Evolutionary conservation across 2,888 invertebrate species (phyloP), one percentile per base, ranked within the genome.

Genomic region (Synergus umbraculus): DNA sequence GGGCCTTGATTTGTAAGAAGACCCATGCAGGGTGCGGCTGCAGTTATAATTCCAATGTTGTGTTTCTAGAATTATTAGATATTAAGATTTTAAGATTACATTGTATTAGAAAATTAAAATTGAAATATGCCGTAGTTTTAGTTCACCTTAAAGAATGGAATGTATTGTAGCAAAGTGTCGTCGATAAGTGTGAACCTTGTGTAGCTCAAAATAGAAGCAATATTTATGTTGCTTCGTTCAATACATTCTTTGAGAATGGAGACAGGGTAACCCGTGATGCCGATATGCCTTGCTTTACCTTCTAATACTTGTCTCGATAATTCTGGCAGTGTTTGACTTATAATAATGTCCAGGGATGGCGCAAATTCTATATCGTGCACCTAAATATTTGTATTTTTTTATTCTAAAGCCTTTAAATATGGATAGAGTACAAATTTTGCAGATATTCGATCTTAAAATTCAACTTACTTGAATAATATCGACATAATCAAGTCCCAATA

Each of bases 351-450:
- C 29, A 95, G 91, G 82, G 94, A 95, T 8, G 96, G 95, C 0
- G 97, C 96, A 90, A 98, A 98, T 88, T 98, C 98, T 78, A 97
- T 93, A 89, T 99, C 98, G 89, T 98, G 98, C n/a, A 98, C 94
- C 97, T 98, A 22, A 41, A 5, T 0, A 63, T 29, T 13, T 58
- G 4, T 63, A 63, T 63, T 63, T 63, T 12, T 29, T 13, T 13
- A 12, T 4, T 63, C 3, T 58, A 13, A 15, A 49, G 7, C 9
- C 9, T 10, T 10, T 12, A 22, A 60, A 9, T 29, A 63, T 18
- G 2, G 54, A 18, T 18, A 9, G 9, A 9, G 8, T 58, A 8
- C 2, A 58, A 18, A 18, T 58, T 58, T 18, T 18, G 9, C 4
- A 18, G 4, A 58, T 18, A 29, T 1, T 12, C 7, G 63, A 18